Evolutionary conservation across 2,797 vertebrate species (phyloP).

Genomic region (Babyrousa celebensis): DNA sequence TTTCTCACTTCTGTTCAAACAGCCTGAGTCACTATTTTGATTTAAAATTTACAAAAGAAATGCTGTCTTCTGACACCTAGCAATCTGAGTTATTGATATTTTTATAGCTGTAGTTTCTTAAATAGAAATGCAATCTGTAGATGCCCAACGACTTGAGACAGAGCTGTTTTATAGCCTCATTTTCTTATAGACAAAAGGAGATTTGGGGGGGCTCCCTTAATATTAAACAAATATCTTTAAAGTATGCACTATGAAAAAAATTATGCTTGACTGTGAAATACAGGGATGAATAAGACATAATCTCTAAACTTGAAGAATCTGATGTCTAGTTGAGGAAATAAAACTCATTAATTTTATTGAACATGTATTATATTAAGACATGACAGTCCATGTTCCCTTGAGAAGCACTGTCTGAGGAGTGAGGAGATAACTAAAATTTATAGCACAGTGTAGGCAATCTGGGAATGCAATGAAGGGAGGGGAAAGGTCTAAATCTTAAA

Average conservation of each 20-base stretch:
- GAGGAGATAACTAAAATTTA: neutral
- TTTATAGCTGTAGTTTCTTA: conserved; percentile 84
- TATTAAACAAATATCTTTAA: conserved; percentile 47
- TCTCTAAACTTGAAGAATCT: neutral
- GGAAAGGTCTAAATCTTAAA: neutral
- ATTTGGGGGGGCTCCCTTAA: conserved; percentile 87
- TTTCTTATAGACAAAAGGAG: conserved; percentile 78
- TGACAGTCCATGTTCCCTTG: neutral
- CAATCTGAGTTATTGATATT: conserved; percentile 67
- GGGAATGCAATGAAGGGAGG: neutral
- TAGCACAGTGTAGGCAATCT: neutral
- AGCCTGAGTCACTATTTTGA: conserved; percentile 77
- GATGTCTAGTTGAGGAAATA: neutral
- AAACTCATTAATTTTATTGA: conserved; percentile 38
- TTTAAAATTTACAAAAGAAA: conserved; percentile 73
- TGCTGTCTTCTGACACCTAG: conserved; percentile 48
- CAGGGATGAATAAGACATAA: neutral
- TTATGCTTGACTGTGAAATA: neutral
- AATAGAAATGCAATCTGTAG: conserved; percentile 71
- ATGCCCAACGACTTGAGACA: conserved; percentile 44
- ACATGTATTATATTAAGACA: neutral
- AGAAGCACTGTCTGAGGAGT: neutral
- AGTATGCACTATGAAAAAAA: neutral
- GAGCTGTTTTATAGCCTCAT: conserved; percentile 78
- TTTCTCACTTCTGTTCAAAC: conserved; percentile 62